phyloP scores from a whole-genome alignment of 2,888 invertebrate species.

The Pandemis heparana region DNA sequence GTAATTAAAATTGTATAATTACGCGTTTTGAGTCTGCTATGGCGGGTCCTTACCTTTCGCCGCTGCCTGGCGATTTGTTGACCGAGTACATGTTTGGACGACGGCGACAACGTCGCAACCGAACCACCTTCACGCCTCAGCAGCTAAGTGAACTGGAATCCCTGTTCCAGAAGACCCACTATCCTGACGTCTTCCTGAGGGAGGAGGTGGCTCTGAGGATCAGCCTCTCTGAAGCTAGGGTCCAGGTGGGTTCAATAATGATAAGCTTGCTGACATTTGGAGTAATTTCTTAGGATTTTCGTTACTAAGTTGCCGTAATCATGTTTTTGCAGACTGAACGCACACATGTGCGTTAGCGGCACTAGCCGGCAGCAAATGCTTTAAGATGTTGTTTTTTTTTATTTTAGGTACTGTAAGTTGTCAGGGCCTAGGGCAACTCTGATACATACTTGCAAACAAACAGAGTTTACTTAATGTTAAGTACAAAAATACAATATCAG shows the following conservation, averaged over 20 bases:
- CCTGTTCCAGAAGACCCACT: constrained; percentile 97
- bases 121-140: constrained; percentile 97
- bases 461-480: no score
- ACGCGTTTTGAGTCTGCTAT: constrained; percentile 69
- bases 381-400: no score
- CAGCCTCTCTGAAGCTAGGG: constrained; percentile 96
- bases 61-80: constrained; percentile 93
- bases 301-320: neutral
- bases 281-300: neutral
- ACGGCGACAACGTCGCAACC: constrained; percentile 94
- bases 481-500: no score
- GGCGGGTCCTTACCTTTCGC: constrained; percentile 95
- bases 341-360: no score
- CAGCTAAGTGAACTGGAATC: constrained; percentile 96
- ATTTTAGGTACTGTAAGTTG: no score
- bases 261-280: neutral
- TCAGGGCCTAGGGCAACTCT: no score
- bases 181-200: constrained; percentile 95
- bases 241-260: constrained; percentile 88
- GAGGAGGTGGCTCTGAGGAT: constrained; percentile 97
- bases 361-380: no score
- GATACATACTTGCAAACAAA: no score
- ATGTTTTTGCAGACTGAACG: no score
- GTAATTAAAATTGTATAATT: neutral
- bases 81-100: constrained; percentile 97